Conservation (phyloP, 2,113 vertebrate genomes). For the Nibea coibor region DNA sequence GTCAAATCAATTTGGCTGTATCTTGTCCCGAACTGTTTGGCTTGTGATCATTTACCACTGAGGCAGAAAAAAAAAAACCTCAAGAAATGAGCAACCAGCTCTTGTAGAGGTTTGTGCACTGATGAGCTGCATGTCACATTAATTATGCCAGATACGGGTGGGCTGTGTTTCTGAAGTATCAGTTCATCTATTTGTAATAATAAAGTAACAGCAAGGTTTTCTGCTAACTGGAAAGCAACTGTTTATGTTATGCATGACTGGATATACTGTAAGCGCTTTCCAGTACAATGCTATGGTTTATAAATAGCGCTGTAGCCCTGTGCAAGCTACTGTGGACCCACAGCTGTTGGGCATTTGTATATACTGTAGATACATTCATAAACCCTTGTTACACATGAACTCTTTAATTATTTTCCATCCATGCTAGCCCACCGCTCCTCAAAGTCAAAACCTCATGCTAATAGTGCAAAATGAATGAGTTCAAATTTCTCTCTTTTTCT, state of each 20-base stretch:
- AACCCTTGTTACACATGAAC: constrained; percentile 33
- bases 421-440: background rate
- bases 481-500: constrained; percentile 26
- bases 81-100: constrained; percentile 65
- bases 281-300: constrained; percentile 65
- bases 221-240: constrained; percentile 69
- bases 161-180: constrained; percentile 63
- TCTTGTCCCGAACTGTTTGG: constrained; percentile 47
- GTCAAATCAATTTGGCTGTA: constrained; percentile 70
- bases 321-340: constrained; percentile 53
- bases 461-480: constrained; percentile 28
- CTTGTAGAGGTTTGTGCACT: constrained; percentile 61
- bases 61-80: constrained; percentile 58
- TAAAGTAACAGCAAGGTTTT: constrained; percentile 65
- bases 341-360: constrained; percentile 56
- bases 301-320: constrained; percentile 65
- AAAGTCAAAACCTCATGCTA: constrained; percentile 38
- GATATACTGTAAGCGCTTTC: constrained; percentile 75
- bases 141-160: constrained; percentile 73
- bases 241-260: constrained; percentile 68
- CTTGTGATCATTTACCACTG: constrained; percentile 65
- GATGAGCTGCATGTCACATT: constrained; percentile 76
- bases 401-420: constrained; percentile 46
- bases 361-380: constrained; percentile 12
- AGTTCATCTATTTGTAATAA: constrained; percentile 78